Evolutionary conservation across 1,140 invertebrate genomes (phyloP).

Genomic region (Anthonomus grandis): DNA sequence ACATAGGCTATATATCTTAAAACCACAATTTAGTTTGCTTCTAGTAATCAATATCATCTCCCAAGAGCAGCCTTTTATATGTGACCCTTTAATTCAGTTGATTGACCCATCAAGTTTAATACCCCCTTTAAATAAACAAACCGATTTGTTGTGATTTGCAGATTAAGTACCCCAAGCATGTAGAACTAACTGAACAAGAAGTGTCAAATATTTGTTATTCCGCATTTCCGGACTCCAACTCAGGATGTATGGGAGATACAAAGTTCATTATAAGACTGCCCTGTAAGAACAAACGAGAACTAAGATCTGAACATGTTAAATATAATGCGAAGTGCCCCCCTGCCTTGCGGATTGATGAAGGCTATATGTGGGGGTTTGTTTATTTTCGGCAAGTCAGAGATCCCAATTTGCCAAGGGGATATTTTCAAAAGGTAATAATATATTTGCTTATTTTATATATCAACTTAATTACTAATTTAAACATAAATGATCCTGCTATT

Average conservation of each 20-base stretch:
- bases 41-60: no score
- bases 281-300: conserved; percentile 47
- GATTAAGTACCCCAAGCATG: conserved; percentile 81
- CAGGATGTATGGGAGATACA: conserved; percentile 97
- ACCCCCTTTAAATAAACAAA: no score
- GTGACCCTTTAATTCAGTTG: no score
- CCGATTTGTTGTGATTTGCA: conserved; percentile 49
- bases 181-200: conserved; percentile 86
- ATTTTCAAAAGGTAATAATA: conserved; percentile 92
- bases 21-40: no score
- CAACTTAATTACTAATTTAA: no score
- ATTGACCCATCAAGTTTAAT: no score
- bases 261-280: conserved; percentile 87
- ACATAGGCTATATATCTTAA: not conserved
- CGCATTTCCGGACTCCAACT: conserved; percentile 98
- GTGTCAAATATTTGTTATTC: conserved; percentile 97
- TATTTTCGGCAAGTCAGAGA: conserved; percentile 99
- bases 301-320: conserved; percentile 53
- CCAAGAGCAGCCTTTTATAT: no score
- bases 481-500: no score
- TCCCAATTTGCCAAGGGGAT: conserved; percentile 86
- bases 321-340: conserved; percentile 74
- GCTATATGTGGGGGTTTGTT: conserved; percentile 94
- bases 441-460: no score
- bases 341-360: conserved; percentile 70